A percentile compares a stretch with the other conserved stretches of the same genome.
Evolutionary conservation across 2,888 invertebrate species (phyloP).

Genomic region (Eupelmus urozonus): DNA sequence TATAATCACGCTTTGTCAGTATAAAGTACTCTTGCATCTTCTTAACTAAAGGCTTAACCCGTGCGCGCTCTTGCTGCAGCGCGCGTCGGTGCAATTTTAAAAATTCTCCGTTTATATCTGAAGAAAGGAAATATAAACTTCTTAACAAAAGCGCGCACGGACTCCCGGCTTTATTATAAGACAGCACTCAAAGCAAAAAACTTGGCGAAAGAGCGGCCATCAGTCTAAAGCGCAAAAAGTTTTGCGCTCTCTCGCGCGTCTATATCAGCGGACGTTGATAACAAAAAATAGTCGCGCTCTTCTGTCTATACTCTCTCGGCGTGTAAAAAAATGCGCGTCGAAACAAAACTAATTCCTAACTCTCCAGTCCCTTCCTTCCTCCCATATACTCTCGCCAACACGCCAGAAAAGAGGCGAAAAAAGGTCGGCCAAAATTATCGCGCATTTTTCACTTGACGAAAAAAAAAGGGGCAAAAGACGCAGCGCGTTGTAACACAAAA

Average conservation of each 20-base stretch:
- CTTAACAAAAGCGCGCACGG: too few species aligned
- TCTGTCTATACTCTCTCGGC: background rate
- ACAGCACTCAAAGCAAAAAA: background rate
- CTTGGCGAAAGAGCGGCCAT: background rate
- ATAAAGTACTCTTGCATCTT: too few species aligned
- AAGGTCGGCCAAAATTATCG: slow-evolving; percentile 14
- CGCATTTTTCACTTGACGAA: slow-evolving; percentile 22
- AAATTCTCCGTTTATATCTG: background rate
- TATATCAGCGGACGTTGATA: background rate
- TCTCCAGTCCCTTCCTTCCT: background rate
- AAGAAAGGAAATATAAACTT: background rate
- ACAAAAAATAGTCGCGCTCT: background rate
- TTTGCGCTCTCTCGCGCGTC: background rate
- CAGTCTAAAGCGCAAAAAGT: background rate
- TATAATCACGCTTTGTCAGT: too few species aligned
- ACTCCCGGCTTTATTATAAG: too few species aligned
- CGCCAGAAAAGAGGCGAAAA: background rate
- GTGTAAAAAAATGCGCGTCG: background rate
- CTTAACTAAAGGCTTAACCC: too few species aligned
- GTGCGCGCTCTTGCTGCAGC: background rate
- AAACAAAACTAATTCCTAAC: slow-evolving; percentile 39
- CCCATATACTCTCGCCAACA: background rate
- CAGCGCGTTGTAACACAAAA: background rate
- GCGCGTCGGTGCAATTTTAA: background rate
- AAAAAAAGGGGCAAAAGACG: background rate